Evolutionary conservation across 2,888 invertebrate species (phyloP), one percentile per base, ranked within the genome.

Genomic region (Cataglyphis livida): DNA sequence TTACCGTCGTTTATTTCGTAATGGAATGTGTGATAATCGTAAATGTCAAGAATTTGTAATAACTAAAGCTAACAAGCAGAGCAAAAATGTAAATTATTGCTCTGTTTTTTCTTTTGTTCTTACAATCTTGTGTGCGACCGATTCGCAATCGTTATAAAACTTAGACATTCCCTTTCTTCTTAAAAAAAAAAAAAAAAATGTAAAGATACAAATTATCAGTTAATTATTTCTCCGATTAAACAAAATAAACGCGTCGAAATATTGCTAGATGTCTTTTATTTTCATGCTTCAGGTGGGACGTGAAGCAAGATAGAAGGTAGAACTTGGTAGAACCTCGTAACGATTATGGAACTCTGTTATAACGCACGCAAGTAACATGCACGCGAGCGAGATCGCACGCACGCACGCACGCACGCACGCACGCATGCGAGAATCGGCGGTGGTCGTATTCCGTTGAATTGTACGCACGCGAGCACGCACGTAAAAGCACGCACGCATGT

Each of bases 281-380:
- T 84, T 84, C 21, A 65, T 76, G 51, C 61, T 64, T 25, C 25
- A 51, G 21, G 64, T 73, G 48, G 66, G 21, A 83, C 66, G 62
- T 59, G 70, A 83, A 76, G 41, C 73, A 79, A 73, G 73, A 78
- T 68, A 84, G 85, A 84, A 61, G 48, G 82, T 68, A 84, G 85
- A 84, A 61, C 57, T 70, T 85, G 74, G 64, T 70, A 57, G 71
- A 81, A 57, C 25, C 83, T 89, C 88, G 15, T 44, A 91, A 91
- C 87, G 91, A 92, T 91, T 88, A 89, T 82, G 83, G 82, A 87
- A 82, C 83, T 85, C 66, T 79, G 83, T 85, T 88, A 85, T 82
- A 78, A 84, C 81, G 86, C 85, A 83, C 54, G 84, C 84, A 71
- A n/a, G 71, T 84, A 83, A 84, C 71, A 81, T 66, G 87, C 71